These are phyloP conservation scores for Cantharis lateralis DNA, from an alignment of 2,888 invertebrate genomes.

Conservation along the genomic window DNA sequence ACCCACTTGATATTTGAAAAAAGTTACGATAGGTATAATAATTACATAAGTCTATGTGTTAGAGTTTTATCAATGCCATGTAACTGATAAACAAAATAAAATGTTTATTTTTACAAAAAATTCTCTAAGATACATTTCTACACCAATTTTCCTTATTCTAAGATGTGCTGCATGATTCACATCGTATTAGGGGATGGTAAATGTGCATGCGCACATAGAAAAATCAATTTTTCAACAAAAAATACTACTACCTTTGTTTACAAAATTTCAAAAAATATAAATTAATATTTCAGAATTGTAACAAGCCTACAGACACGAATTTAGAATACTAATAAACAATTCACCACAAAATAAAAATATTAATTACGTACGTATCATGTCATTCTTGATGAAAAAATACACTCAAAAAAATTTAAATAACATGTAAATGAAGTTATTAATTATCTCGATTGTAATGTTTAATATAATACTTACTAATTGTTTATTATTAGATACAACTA, in stretches of 20 bases:
- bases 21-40: background rate
- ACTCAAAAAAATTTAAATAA: background rate
- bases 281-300: background rate
- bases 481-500: background rate
- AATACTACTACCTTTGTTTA: slow-evolving; percentile 18
- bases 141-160: background rate
- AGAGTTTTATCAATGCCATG: background rate
- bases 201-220: slow-evolving; percentile 23
- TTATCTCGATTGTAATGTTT: background rate
- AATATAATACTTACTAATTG: background rate
- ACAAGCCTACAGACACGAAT: background rate
- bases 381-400: background rate
- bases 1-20: background rate
- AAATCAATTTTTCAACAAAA: slow-evolving; percentile 20
- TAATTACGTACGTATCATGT: background rate
- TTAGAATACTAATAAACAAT: background rate
- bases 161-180: slow-evolving; percentile 7
- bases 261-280: background rate
- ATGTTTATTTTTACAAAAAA: background rate
- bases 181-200: slow-evolving; percentile 8
- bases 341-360: background rate
- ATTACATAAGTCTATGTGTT: background rate
- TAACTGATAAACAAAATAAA: background rate
- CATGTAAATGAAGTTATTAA: background rate
- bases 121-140: background rate